Base-by-base conservation (phyloP, 2,113 vertebrate species). In the Solea solea region DNA sequence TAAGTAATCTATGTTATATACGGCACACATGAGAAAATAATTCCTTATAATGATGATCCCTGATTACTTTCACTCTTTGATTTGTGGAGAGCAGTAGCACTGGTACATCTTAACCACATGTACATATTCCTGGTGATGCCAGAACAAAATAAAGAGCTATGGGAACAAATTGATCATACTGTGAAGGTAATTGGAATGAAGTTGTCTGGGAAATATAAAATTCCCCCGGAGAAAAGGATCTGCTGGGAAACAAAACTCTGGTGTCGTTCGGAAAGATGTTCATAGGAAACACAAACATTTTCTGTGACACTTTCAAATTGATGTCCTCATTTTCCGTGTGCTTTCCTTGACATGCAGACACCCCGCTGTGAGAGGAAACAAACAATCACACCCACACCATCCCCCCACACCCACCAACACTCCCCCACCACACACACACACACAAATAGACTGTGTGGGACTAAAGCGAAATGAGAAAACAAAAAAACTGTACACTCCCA, bases 311-410 rank as follows among this genome's bases (percentile, higher is more conserved):
- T 75, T 63, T 68, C 21, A 21, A 88, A 88, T 67, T 86, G 61
- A 86, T 86, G 82, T 80, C 80, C 87, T 87, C 73, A 71, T 80
- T 84, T 85, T 70, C 64, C 49, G 12, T 50, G 54, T 76, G 68
- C 78, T 88, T 83, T 83, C 60, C 74, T 28, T 54, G 52, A 84
- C 77, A 62, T 67, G 83, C 66, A 66, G 84, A 55, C 40, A 15
- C 67, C 87, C 69, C 16, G 80, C 86, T 82, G 90, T 39, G 84
- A 75, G 48, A 71, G 81, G 72, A 84, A 88, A 83, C 86, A 86
- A 88, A 89, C 81, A 81, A 72, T 56, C 60, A 49, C 62, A 61
- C 39, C 56, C 39, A 55, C 15, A 49, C 62, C 50, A 55, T 62
- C 46, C 41, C 21, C 49, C 55, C 15, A 60, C n/a, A 82, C 68